These are phyloP conservation scores for Halcyon senegalensis DNA, from an alignment of 2,113 vertebrate species.

Conservation along the genomic window DNA sequence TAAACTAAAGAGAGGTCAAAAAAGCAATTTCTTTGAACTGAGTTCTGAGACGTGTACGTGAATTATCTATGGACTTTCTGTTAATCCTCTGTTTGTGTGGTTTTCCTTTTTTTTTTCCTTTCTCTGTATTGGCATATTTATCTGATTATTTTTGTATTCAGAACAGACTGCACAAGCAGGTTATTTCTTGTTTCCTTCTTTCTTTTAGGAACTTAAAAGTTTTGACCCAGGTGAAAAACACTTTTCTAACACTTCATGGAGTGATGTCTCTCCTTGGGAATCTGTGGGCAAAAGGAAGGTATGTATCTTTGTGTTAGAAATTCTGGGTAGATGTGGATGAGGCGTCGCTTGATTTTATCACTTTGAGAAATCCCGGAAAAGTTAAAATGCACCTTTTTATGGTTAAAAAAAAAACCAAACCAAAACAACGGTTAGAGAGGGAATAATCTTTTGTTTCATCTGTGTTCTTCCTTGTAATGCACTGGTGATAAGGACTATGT, in stretches of 20 bases:
- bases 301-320: slow-evolving; percentile 32
- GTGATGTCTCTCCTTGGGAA: slow-evolving; percentile 82
- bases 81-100: background rate
- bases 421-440: too few relatives aligned
- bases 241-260: slow-evolving; percentile 81
- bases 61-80: background rate
- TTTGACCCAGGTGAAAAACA: slow-evolving; percentile 83
- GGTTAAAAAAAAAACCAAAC: background rate
- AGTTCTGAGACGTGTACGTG: background rate
- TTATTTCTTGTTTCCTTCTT: background rate
- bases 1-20: background rate
- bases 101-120: background rate
- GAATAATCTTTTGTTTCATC: background rate
- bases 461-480: background rate
- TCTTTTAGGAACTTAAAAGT: slow-evolving; percentile 75
- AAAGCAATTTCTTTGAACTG: background rate
- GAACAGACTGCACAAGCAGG: background rate
- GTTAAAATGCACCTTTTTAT: background rate
- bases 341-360: background rate
- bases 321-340: rapidly evolving
- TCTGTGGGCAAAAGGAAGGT: slow-evolving; percentile 79
- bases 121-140: background rate
- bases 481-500: background rate
- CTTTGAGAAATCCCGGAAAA: background rate
- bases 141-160: background rate